Evolutionary conservation across 2,113 vertebrate genomes (phyloP).

Genomic region (Clupea harengus): DNA sequence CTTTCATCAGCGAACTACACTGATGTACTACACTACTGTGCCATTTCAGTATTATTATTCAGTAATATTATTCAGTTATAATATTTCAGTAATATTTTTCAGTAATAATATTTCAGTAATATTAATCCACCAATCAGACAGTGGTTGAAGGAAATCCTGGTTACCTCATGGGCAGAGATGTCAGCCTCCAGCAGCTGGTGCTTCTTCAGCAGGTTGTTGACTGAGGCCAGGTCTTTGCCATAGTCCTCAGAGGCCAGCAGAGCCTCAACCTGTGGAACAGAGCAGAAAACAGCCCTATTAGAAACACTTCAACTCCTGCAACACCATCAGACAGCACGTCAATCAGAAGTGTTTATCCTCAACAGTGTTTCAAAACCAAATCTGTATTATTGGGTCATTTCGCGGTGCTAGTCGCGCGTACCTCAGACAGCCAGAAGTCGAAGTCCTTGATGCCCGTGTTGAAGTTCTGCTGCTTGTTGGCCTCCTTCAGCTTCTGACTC

Average conservation of each 20-base stretch:
- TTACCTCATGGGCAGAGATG: slow-evolving; percentile 96
- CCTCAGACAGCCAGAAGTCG: slow-evolving; percentile 99
- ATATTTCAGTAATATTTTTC: neutral
- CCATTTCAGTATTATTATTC: neutral
- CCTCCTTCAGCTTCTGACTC: slow-evolving; percentile 97
- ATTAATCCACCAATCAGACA: neutral
- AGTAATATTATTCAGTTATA: no score
- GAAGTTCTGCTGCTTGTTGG: slow-evolving; percentile 98
- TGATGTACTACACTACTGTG: neutral
- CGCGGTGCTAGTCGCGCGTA: slow-evolving; percentile 47
- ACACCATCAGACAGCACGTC: neutral
- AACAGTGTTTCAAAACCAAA: neutral
- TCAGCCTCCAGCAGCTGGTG: slow-evolving; percentile 96
- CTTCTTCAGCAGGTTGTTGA: slow-evolving; percentile 97
- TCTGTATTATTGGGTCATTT: neutral
- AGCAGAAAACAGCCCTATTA: neutral
- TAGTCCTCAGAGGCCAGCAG: slow-evolving; percentile 97
- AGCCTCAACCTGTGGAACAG: slow-evolving; percentile 83
- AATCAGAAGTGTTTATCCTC: neutral
- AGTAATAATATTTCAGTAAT: neutral
- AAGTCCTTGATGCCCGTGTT: slow-evolving; percentile 99
- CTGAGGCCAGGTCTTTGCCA: slow-evolving; percentile 95
- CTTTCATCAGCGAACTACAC: neutral
- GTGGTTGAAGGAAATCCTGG: neutral
- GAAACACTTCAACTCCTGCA: neutral